Evolutionary conservation across 2,113 vertebrate species (phyloP).

Genomic region (Triplophysa tibetana): DNA sequence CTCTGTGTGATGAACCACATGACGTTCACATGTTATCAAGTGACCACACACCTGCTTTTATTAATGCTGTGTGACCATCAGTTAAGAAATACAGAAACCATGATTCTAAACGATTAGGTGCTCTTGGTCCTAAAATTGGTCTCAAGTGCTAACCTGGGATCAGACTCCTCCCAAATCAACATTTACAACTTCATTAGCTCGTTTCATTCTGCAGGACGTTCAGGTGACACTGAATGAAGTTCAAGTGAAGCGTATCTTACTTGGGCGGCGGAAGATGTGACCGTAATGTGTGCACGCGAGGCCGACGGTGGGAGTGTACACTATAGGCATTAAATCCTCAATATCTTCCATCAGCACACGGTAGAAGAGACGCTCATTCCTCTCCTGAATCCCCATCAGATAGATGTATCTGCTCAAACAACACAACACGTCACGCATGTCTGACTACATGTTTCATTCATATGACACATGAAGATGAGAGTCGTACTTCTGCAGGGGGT

Average conservation of each 20-base stretch:
- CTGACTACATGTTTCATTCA: too few species aligned
- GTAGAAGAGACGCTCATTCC: slow-evolving; percentile 94
- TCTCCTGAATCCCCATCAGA: slow-evolving; percentile 96
- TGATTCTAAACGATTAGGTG: too few species aligned
- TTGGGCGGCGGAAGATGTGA: slow-evolving; percentile 95
- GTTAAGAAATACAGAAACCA: too few species aligned
- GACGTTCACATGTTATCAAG: too few species aligned
- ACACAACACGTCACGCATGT: neutral
- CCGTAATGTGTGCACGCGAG: slow-evolving; percentile 96
- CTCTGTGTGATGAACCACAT: slow-evolving; percentile 70
- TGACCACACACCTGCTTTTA: too few species aligned
- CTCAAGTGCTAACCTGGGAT: too few species aligned
- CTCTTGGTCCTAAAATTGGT: too few species aligned
- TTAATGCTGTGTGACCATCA: too few species aligned
- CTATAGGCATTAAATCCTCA: slow-evolving; percentile 92
- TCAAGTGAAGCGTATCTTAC: slow-evolving; percentile 70
- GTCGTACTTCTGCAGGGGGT: slow-evolving; percentile 90
- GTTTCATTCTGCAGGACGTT: too few species aligned
- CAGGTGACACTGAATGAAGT: too few species aligned
- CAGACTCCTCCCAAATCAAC: too few species aligned
- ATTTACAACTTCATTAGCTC: too few species aligned
- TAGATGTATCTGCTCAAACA: slow-evolving; percentile 85
- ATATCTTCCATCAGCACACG: slow-evolving; percentile 93
- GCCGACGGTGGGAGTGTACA: slow-evolving; percentile 96
- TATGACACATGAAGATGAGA: neutral